Conservation (phyloP, 2,113 vertebrate genomes). For the Phocoena phocoena region DNA sequence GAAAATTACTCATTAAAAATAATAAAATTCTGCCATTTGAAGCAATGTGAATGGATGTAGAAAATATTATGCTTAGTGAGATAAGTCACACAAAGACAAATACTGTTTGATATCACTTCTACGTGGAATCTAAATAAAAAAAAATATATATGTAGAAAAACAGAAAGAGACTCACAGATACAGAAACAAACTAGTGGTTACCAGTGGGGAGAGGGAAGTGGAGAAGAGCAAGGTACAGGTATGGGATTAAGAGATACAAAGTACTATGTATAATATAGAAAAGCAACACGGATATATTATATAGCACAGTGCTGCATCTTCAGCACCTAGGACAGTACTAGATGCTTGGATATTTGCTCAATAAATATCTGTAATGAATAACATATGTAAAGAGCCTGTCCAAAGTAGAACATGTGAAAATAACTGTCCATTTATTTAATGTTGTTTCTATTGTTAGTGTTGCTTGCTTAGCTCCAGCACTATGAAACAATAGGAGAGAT, state of each 20-base stretch:
- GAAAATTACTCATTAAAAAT: background rate
- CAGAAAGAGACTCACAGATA: background rate
- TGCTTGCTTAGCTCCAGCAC: background rate
- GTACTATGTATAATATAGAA: background rate
- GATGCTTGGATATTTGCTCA: background rate
- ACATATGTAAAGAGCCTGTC: background rate
- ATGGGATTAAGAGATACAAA: background rate
- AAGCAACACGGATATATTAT: background rate
- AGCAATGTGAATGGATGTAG: background rate
- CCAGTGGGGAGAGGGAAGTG: background rate
- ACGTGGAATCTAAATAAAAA: background rate
- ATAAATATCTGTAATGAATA: background rate
- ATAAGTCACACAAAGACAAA: background rate
- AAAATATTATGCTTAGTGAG: background rate
- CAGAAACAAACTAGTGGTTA: background rate
- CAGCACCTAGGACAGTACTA: conserved; percentile 36
- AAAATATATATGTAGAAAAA: background rate
- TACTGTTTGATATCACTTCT: background rate
- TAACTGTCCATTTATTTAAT: background rate
- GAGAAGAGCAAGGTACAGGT: too few species aligned
- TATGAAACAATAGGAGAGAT: background rate
- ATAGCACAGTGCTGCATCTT: background rate
- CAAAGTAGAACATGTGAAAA: background rate
- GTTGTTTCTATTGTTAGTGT: background rate
- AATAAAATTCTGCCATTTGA: background rate